Conservation (phyloP, 2,113 vertebrate species). For the Hippocampus mohnikei region DNA sequence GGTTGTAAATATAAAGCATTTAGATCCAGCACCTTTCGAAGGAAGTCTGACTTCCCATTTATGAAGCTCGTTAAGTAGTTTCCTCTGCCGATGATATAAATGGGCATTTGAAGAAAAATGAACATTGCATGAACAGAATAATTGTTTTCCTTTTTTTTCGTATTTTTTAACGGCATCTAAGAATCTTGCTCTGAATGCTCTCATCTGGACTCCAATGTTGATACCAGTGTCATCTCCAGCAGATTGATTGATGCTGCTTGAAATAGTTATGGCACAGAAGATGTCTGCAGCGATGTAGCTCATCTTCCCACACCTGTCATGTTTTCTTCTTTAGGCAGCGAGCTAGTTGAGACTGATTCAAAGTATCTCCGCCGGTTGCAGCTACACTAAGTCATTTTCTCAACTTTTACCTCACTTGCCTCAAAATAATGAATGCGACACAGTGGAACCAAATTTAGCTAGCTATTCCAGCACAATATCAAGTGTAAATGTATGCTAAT, state of each 20-base stretch:
- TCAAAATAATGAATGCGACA: neutral
- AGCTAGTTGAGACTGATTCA: neutral
- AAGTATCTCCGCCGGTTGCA: neutral
- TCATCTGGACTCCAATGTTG: neutral
- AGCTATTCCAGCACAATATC: no score
- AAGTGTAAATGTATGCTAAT: neutral
- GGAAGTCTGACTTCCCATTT: constrained; percentile 48
- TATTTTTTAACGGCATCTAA: neutral
- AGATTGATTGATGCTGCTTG: neutral
- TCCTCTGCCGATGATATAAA: constrained; percentile 16
- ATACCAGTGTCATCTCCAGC: neutral
- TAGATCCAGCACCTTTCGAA: constrained; percentile 47
- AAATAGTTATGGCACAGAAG: neutral
- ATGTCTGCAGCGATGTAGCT: neutral
- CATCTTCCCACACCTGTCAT: neutral
- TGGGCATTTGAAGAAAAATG: neutral
- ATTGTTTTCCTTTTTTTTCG: neutral
- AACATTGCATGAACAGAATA: neutral
- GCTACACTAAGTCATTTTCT: neutral
- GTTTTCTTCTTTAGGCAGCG: neutral
- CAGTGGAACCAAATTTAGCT: neutral
- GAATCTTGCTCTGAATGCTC: neutral
- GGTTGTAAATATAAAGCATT: constrained; percentile 66
- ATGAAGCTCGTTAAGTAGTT: constrained; percentile 52
- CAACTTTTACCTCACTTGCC: neutral